Percentiles rank a stretch among this genome's conserved stretches.
These are phyloP conservation scores for Polydrusus cervinus DNA, from an alignment of 2,888 invertebrate species.

Conservation along the genomic window DNA sequence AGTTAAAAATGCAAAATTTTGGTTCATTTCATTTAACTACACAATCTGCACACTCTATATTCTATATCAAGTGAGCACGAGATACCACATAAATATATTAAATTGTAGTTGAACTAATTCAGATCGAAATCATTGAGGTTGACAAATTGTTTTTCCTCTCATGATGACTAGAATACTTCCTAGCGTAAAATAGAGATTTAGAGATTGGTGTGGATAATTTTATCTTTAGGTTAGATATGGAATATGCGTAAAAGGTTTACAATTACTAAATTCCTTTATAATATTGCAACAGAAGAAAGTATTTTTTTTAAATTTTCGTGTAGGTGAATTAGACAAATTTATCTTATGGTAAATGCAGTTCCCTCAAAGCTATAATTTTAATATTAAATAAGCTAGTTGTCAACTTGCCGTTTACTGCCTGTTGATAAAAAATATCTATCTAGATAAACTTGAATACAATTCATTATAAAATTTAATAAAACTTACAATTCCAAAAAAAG, in stretches of 20 bases:
- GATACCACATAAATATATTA: background rate
- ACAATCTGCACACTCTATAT: background rate
- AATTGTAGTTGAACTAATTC: background rate
- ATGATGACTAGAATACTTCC: conserved; percentile 3
- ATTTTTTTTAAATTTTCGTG: too few species aligned
- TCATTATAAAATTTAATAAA: too few species aligned
- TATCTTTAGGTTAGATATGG: conserved; percentile 7
- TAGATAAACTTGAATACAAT: too few species aligned
- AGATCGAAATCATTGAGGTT: background rate
- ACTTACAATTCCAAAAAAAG: too few species aligned
- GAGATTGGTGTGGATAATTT: conserved; percentile 16
- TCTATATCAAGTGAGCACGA: background rate
- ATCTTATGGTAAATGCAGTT: too few species aligned
- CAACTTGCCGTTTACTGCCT: too few species aligned
- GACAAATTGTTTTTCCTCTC: conserved; percentile 3
- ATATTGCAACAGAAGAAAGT: too few species aligned
- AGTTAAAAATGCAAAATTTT: too few species aligned
- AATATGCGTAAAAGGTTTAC: conserved; percentile 9
- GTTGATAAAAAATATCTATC: too few species aligned
- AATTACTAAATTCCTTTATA: background rate
- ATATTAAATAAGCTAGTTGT: too few species aligned
- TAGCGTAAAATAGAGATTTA: background rate
- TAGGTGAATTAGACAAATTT: too few species aligned
- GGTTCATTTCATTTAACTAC: background rate
- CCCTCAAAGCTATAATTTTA: too few species aligned